Base-by-base conservation (phyloP, 1,140 invertebrate species). In the Stegodyphus dumicola region DNA sequence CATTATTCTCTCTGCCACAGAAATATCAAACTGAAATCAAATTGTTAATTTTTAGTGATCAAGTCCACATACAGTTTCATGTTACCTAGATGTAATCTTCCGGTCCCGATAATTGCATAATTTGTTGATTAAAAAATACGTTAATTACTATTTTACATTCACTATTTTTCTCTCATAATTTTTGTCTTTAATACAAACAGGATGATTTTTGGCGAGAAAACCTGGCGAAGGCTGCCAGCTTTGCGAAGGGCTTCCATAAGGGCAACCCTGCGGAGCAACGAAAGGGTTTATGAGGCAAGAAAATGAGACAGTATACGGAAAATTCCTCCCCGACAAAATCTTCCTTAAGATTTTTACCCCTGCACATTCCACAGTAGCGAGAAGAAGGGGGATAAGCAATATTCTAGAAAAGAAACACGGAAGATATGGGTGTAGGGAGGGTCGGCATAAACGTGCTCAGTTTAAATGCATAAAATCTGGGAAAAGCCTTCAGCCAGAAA, bases 401-500 rank as follows among this genome's bases (percentile, higher is more conserved):
- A 73, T 85, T 71, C 67, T 11, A 69, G 71, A 83, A 83, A 83
- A 51, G 33, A 33, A 33, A 33, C 33, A 33, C 49, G 52, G 76
- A 52, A 18, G 48, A 15, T 18, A 15, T 7, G 52, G 52, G 77
- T 33, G 56, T 5, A 49, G 17, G 18, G 17, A 56, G 10, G 60
- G 56, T 53, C 18, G 60, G 54, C 65, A 85, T 85, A 85, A 85
- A 85, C 81, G 81, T 85, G 81, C 81, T 85, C 81, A 76, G 81
- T 85, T 85, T 85, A 85, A 85, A 85, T 85, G 81, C 81, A 85
- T 85, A 85, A 85, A 85, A 85, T 85, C 81, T 85, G 81, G 18
- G 48, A 79, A 79, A 79, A 79, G 77, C 77, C 65, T 9, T 60
- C 56, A 51, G 76, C 48, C 33, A 33, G 33, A 33, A 33, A 33